Percentiles rank a stretch among this genome's conserved stretches.
Conservation (phyloP, 2,113 vertebrate species). For the Rynchops niger region DNA sequence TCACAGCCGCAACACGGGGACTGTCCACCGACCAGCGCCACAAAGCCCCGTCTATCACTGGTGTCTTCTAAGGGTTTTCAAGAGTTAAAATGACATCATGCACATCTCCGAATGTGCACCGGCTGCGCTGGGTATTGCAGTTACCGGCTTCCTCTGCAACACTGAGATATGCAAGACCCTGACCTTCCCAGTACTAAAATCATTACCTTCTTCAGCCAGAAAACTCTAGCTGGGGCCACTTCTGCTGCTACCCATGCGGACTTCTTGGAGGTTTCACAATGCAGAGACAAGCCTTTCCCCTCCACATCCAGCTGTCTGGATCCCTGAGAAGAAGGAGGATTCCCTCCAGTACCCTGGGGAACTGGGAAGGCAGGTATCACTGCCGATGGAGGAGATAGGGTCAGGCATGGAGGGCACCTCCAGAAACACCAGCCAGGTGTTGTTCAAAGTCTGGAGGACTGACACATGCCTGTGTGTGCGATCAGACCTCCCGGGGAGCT, state of each 20-base stretch:
- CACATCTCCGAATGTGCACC: background rate
- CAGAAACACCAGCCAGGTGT: background rate
- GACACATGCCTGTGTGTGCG: background rate
- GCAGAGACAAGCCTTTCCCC: background rate
- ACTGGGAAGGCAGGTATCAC: background rate
- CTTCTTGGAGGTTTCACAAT: accelerated
- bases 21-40: accelerated
- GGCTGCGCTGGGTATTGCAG: slow-evolving; percentile 25
- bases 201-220: background rate
- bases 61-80: background rate
- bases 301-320: background rate
- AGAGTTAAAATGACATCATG: slow-evolving; percentile 26
- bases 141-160: background rate
- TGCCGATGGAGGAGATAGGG: accelerated
- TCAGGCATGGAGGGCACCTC: background rate
- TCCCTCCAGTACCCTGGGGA: background rate
- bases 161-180: accelerated
- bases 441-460: background rate
- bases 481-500: background rate
- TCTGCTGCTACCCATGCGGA: background rate
- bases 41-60: background rate
- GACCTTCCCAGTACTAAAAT: background rate
- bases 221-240: background rate
- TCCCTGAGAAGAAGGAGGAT: background rate
- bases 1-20: accelerated